phyloP scores from a whole-genome alignment of 2,797 vertebrate species.

The Adrianichthys oophorus region DNA sequence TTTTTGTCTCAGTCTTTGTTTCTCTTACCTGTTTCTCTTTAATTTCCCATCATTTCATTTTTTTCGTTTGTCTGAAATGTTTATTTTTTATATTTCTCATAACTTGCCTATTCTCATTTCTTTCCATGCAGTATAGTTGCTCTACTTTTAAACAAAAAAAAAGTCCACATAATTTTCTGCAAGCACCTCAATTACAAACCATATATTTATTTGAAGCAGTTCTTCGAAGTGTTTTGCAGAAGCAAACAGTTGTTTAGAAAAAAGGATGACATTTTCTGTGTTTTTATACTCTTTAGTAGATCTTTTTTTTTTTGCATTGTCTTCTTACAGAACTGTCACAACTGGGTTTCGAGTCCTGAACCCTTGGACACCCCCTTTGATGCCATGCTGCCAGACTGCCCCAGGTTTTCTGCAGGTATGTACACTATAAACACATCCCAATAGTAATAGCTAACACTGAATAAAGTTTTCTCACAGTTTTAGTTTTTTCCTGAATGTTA shows the following conservation, averaged over 20 bases:
- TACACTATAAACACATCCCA: constrained; percentile 4
- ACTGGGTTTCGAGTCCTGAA: constrained; percentile 96
- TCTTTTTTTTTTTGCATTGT: constrained; percentile 1
- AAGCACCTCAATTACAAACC: not conserved
- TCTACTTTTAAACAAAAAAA: not conserved
- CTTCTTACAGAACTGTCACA: constrained; percentile 88
- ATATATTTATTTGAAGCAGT: not conserved
- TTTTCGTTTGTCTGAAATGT: constrained; percentile 9
- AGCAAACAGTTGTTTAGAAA: not conserved
- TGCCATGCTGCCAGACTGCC: constrained; percentile 94
- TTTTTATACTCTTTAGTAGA: constrained; percentile 2
- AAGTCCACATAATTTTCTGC: not conserved
- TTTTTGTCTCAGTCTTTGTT: constrained; percentile 22
- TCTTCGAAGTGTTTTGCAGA: constrained; percentile 2
- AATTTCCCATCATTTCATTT: not conserved
- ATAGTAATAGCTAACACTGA: not conserved
- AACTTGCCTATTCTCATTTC: not conserved
- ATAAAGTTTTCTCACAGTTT: too few species aligned
- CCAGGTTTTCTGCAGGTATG: constrained; percentile 94
- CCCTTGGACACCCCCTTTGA: constrained; percentile 90
- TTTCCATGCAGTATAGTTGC: constrained; percentile 7
- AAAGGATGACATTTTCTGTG: not conserved
- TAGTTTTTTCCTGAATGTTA: too few species aligned
- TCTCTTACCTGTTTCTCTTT: constrained; percentile 29
- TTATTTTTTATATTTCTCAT: not conserved